A percentile compares a stretch with the other conserved stretches of the same genome.
Evolutionary conservation across 1,140 invertebrate species (phyloP).

Genomic region (Orius laevigatus): DNA sequence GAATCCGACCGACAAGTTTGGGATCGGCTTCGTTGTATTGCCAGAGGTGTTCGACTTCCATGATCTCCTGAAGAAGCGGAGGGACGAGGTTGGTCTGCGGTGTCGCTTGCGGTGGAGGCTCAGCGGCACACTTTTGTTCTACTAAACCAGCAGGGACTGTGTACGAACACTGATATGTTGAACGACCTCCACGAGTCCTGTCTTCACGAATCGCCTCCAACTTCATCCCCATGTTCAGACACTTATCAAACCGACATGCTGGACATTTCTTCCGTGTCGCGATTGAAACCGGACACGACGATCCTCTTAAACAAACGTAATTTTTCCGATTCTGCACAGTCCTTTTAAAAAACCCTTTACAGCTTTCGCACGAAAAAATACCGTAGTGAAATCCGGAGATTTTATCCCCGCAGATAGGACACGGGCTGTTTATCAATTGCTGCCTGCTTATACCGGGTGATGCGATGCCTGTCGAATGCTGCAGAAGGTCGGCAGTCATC

Average conservation of each 20-base stretch:
- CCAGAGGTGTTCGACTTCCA: conserved; percentile 88
- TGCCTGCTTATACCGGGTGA: conserved; percentile 69
- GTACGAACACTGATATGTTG: conserved; percentile 87
- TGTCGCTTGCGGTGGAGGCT: conserved; percentile 7
- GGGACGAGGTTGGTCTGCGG: conserved; percentile 27
- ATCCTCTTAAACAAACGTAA: conserved; percentile 83
- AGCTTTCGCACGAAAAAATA: conserved; percentile 93
- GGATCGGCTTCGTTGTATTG: conserved; percentile 48
- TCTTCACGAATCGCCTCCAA: conserved; percentile 92
- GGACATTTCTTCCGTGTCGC: conserved; percentile 92
- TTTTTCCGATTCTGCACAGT: conserved; percentile 96
- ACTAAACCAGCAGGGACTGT: conserved; percentile 47
- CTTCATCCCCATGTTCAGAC: conserved; percentile 91
- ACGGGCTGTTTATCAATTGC: conserved; percentile 72
- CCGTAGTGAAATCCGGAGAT: conserved; percentile 92
- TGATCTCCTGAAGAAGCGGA: conserved; percentile 58
- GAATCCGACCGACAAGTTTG: background rate
- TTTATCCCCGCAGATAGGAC: conserved; percentile 88
- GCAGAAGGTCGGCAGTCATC: conserved; percentile 27
- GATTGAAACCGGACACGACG: conserved; percentile 78
- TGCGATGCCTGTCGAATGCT: conserved; percentile 31
- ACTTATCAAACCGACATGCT: conserved; percentile 93
- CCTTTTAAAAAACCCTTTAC: conserved; percentile 96
- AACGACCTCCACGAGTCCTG: conserved; percentile 81
- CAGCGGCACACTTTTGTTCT: conserved; percentile 21